A percentile compares a stretch with the other conserved stretches of the same genome.
Evolutionary conservation across 2,888 invertebrate species (phyloP).

Genomic region (Cephus runcator): DNA sequence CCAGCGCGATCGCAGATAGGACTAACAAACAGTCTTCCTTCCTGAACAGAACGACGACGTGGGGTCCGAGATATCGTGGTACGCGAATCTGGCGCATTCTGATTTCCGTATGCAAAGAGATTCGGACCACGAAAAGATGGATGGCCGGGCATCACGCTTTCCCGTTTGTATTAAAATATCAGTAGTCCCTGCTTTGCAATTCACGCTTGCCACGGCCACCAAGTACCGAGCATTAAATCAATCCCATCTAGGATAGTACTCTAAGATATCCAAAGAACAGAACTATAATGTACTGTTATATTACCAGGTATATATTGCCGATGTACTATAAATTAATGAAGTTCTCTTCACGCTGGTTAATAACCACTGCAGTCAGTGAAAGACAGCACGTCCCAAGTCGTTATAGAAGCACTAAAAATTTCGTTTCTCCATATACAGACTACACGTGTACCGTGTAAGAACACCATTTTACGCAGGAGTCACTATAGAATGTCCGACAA

Average conservation of each 20-base stretch:
- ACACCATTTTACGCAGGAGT: not conserved
- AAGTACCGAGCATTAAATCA: conserved; percentile 55
- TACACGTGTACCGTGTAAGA: not conserved
- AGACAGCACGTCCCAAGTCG: no score
- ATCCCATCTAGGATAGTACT: not conserved
- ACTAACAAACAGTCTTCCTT: conserved; percentile 66
- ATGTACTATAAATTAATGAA: no score
- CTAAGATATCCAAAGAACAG: not conserved
- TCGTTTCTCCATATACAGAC: not conserved
- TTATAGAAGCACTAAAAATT: no score
- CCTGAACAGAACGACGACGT: conserved; percentile 61
- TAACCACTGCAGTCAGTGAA: no score
- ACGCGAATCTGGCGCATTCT: conserved; percentile 43
- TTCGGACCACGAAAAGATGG: conserved; percentile 56
- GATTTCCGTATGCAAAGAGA: conserved; percentile 63
- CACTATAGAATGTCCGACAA: not conserved
- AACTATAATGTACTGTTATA: not conserved
- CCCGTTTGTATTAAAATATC: conserved; percentile 62
- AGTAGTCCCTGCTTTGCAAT: conserved; percentile 22
- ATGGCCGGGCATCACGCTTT: conserved; percentile 64
- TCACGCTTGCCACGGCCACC: not conserved
- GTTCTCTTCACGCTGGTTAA: no score
- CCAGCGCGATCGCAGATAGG: conserved; percentile 56
- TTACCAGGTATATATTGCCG: no score
- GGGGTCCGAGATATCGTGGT: conserved; percentile 15